Evolutionary conservation across 2,113 vertebrate genomes (phyloP).

Genomic region (Ptychochromis oligacanthus): DNA sequence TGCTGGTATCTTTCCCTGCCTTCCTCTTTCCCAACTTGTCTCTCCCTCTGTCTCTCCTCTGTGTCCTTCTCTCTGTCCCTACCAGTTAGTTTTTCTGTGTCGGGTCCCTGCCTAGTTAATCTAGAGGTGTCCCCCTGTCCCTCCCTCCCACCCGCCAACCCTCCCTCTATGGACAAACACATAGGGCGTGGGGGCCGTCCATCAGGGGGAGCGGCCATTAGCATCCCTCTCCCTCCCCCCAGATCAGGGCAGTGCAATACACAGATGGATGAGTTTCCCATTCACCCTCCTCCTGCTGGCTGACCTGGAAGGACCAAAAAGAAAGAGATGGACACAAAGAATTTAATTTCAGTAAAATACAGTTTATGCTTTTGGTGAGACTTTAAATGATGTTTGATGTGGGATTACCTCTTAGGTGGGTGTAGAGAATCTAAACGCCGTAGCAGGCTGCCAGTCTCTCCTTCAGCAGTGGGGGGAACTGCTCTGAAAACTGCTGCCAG

Average conservation of each 20-base stretch:
- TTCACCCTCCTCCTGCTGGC: slow-evolving; percentile 87
- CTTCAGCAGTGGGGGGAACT: slow-evolving; percentile 93
- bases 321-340: background rate
- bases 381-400: background rate
- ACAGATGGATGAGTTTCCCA: slow-evolving; percentile 88
- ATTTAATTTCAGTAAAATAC: background rate
- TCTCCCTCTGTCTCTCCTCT: slow-evolving; percentile 48
- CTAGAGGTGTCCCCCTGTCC: slow-evolving; percentile 81
- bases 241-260: slow-evolving; percentile 90
- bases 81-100: slow-evolving; percentile 78
- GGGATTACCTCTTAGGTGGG: slow-evolving; percentile 59
- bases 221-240: slow-evolving; percentile 86
- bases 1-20: slow-evolving; percentile 45
- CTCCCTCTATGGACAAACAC: slow-evolving; percentile 84
- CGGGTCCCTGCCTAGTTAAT: slow-evolving; percentile 82
- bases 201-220: slow-evolving; percentile 81
- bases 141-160: slow-evolving; percentile 79
- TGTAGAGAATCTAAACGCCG: slow-evolving; percentile 85
- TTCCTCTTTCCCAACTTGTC: slow-evolving; percentile 40
- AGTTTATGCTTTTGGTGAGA: background rate
- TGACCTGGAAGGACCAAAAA: slow-evolving; percentile 74
- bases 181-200: slow-evolving; percentile 84
- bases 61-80: slow-evolving; percentile 75
- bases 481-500: slow-evolving; percentile 95
- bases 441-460: slow-evolving; percentile 93